A percentile compares a stretch with the other conserved stretches of the same genome.
Evolutionary conservation across 2,888 invertebrate species (phyloP).

Genomic region (Lacanobia oleracea): DNA sequence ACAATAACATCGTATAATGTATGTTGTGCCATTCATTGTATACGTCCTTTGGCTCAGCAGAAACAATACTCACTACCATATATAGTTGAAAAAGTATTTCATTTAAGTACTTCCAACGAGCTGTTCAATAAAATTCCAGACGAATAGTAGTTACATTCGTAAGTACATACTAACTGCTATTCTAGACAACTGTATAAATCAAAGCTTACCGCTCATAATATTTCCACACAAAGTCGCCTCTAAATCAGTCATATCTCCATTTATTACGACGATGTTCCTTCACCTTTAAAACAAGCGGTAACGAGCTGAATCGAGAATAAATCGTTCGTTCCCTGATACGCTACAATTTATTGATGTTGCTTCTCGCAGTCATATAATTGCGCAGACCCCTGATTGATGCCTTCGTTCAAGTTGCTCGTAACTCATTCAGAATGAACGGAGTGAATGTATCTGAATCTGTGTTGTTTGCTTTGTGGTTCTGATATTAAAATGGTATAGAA

Average conservation of each 20-base stretch:
- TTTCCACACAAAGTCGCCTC: constrained; percentile 26
- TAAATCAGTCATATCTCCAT: constrained; percentile 47
- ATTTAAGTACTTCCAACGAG: too few species aligned
- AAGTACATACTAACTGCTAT: constrained; percentile 1
- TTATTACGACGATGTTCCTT: constrained; percentile 57
- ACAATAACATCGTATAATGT: too few species aligned
- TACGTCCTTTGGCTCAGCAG: background rate
- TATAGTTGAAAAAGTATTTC: too few species aligned
- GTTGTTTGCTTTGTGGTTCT: constrained; percentile 51
- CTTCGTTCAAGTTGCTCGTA: constrained; percentile 56
- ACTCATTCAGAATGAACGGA: constrained; percentile 61
- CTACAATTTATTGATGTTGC: constrained; percentile 66
- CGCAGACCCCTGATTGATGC: constrained; percentile 66
- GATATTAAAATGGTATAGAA: constrained; percentile 54
- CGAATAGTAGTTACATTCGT: constrained; percentile 9
- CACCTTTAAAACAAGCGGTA: constrained; percentile 59
- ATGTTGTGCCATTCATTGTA: too few species aligned
- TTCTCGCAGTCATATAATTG: constrained; percentile 61
- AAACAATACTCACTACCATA: too few species aligned
- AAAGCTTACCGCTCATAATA: constrained; percentile 32
- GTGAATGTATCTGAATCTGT: constrained; percentile 52
- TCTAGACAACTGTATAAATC: constrained; percentile 10
- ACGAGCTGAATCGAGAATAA: constrained; percentile 56
- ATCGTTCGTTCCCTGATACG: constrained; percentile 56
- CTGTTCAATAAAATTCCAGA: too few species aligned